Evolutionary conservation across 2,888 invertebrate species (phyloP).

Genomic region (Drosophila austrosaltans): DNA sequence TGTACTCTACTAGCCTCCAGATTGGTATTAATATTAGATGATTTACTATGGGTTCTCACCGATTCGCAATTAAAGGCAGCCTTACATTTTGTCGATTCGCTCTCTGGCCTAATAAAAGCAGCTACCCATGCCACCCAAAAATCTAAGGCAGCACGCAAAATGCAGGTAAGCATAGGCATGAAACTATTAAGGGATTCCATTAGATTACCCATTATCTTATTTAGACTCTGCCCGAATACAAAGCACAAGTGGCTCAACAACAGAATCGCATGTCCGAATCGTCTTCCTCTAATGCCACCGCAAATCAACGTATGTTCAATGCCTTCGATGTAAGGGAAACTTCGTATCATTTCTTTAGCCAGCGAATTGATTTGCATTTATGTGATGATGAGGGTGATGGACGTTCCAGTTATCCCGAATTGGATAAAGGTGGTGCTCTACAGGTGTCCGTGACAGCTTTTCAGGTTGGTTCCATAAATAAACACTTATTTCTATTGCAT

Average conservation of each 20-base stretch:
- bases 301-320: conserved; percentile 88
- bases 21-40: conserved; percentile 95
- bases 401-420: conserved; percentile 91
- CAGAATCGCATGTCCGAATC: conserved; percentile 78
- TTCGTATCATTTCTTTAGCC: conserved; percentile 97
- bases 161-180: conserved; percentile 85
- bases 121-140: conserved; percentile 90
- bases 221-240: conserved; percentile 88
- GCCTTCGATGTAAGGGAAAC: conserved; percentile 98
- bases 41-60: conserved; percentile 97
- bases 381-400: conserved; percentile 97
- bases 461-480: conserved; percentile 88
- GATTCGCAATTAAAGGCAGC: conserved; percentile 98
- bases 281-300: conserved; percentile 76
- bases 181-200: not conserved
- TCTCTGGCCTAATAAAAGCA: conserved; percentile 92
- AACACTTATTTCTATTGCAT: too few species aligned
- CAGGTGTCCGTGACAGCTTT: conserved; percentile 94
- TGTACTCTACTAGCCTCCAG: conserved; percentile 96
- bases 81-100: conserved; percentile 93
- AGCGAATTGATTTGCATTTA: conserved; percentile 96
- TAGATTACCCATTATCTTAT: conserved; percentile 25
- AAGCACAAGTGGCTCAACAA: conserved; percentile 88
- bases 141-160: conserved; percentile 92
- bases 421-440: conserved; percentile 95